Evolutionary conservation across 2,888 invertebrate genomes (phyloP).

Genomic region (Oeneis ivallda): DNA sequence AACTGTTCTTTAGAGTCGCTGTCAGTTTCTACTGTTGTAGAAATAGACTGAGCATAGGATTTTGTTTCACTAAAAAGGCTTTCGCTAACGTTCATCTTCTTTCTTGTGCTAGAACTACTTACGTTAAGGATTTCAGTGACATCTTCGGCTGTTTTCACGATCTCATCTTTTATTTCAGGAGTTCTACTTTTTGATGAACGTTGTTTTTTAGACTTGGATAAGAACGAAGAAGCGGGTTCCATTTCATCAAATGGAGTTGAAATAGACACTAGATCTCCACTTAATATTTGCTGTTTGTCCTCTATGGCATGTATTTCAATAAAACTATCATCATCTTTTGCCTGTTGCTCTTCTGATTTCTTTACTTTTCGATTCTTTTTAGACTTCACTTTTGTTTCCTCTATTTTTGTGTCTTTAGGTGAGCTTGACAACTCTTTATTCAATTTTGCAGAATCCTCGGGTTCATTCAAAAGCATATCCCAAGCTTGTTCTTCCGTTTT

Average conservation of each 20-base stretch:
- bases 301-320: conserved; percentile 76
- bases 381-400: conserved; percentile 61
- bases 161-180: conserved; percentile 53
- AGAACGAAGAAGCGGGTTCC: conserved; percentile 53
- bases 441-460: conserved; percentile 49
- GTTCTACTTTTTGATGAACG: conserved; percentile 59
- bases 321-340: conserved; percentile 71
- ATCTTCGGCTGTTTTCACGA: conserved; percentile 45
- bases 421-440: conserved; percentile 43
- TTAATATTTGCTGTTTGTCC: conserved; percentile 60
- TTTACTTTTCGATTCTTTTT: conserved; percentile 62
- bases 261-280: conserved; percentile 70
- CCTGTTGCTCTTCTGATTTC: conserved; percentile 59
- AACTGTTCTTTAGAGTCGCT: conserved; percentile 27
- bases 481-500: conserved; percentile 74
- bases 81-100: conserved; percentile 42
- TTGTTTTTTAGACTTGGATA: conserved; percentile 59
- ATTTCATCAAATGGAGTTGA: conserved; percentile 65
- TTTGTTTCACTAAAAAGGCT: conserved; percentile 19
- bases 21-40: conserved; percentile 19
- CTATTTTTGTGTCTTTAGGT: conserved; percentile 46
- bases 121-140: conserved; percentile 45
- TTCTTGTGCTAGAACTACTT: conserved; percentile 40
- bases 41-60: conserved; percentile 14
- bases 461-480: conserved; percentile 69